Evolutionary conservation across 35 echinoderm and acorn worm genomes (phyloP).

Genomic region (Diadema setosum): DNA sequence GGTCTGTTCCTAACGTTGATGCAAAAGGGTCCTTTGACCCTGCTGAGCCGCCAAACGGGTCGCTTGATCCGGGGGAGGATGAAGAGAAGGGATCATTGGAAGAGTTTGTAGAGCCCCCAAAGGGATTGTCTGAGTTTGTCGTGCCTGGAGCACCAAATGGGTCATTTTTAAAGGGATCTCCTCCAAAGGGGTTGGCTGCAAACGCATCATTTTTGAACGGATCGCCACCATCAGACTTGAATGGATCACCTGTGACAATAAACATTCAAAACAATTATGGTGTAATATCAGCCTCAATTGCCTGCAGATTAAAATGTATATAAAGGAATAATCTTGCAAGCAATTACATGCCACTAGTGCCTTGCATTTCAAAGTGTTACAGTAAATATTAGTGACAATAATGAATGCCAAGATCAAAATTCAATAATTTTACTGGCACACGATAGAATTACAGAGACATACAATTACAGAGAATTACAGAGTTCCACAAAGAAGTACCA

Average conservation of each 20-base stretch:
- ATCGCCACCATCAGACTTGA: constrained; percentile 39
- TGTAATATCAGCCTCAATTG: background rate
- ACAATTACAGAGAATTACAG: too few species aligned
- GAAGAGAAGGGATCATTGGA: constrained; percentile 22
- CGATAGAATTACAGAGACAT: too few species aligned
- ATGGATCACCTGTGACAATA: background rate
- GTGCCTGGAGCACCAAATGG: constrained; percentile 31
- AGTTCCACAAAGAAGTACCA: too few species aligned
- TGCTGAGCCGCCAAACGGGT: background rate
- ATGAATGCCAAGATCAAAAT: too few species aligned
- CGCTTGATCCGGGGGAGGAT: background rate
- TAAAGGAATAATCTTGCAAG: background rate
- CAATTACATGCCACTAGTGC: too few species aligned
- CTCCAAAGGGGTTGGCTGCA: constrained; percentile 80
- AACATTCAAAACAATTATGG: background rate
- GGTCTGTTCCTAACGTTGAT: background rate
- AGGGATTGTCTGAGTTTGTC: background rate
- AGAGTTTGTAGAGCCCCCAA: background rate
- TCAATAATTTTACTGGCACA: too few species aligned
- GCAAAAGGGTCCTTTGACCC: background rate
- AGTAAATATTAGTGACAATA: too few species aligned
- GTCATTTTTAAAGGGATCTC: constrained; percentile 79
- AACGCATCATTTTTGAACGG: constrained; percentile 85
- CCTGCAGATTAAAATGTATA: background rate
- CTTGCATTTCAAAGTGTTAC: too few species aligned